phyloP scores from a whole-genome alignment of 2,113 vertebrate species.

The Aptenodytes forsteri region DNA sequence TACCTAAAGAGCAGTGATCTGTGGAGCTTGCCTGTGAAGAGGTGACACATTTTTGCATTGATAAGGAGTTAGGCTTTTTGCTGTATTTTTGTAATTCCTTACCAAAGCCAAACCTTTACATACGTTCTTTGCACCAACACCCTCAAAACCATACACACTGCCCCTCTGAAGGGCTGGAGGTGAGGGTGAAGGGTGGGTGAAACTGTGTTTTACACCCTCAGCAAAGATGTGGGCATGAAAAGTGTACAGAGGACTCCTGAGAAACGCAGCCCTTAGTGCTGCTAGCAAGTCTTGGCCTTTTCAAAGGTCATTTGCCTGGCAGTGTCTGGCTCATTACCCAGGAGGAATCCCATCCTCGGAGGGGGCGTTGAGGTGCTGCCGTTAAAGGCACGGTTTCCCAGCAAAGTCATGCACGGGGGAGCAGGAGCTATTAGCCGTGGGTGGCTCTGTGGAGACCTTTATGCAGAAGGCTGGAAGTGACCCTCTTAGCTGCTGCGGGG shows the following conservation, averaged over 20 bases:
- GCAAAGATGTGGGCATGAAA: neutral
- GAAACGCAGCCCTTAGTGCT: neutral
- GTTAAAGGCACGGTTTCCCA: neutral
- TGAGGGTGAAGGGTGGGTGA: neutral
- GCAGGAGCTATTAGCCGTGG: neutral
- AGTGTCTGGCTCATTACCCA: conserved; percentile 42
- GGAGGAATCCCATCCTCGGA: conserved; percentile 7
- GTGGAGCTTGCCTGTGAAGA: neutral
- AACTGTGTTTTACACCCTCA: neutral
- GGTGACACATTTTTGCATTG: neutral
- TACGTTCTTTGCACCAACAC: neutral
- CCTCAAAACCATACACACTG: neutral
- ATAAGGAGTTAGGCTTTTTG: neutral
- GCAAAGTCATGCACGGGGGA: neutral
- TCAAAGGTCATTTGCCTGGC: neutral
- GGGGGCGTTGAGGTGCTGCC: neutral
- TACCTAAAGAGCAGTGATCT: neutral
- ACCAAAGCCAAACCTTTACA: neutral
- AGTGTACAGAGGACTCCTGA: neutral
- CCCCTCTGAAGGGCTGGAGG: neutral
- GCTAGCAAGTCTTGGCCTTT: neutral
- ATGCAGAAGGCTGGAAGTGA: neutral
- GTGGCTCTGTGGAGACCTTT: neutral
- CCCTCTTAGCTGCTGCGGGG: neutral
- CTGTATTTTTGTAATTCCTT: neutral